Base-by-base conservation (phyloP, 2,113 vertebrate species). In the Porphyrio hochstetteri region DNA sequence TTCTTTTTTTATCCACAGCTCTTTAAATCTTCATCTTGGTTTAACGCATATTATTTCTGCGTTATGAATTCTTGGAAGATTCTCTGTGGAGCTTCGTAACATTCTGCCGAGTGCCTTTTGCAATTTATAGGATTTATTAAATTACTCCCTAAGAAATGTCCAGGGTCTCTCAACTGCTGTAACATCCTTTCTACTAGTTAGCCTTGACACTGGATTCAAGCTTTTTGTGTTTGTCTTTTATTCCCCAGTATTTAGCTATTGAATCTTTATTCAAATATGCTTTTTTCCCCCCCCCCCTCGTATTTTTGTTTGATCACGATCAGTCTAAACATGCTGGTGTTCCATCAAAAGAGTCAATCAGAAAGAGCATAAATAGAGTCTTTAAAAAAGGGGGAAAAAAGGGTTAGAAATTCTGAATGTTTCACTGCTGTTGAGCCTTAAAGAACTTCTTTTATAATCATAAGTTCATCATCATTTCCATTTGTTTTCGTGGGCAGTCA, bases 11-110 rank as follows among this genome's bases (percentile, higher is more conserved):
- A 55, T 46, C 24, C 28, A 31, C 19, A 86, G 24, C 40, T 93
- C 67, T 93, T 92, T 93, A 92, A 91, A 91, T 92, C 88, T 92
- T 94, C 80, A 70, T 78, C 60, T 78, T 64, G 53, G 48, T 84
- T 84, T 93, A 92, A 76, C 64, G 42, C 29, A 20, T 69, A 69
- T 93, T 88, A 60, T 95, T 82, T 92, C 91, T 86, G 35, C 4
- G 0, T 78, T 92, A 77, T 31, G 65, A 89, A 79, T 91, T 96
- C 83, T 95, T 84, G 67, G 52, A 89, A 86, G 64, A 64, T 86
- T 78, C 83, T 89, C 89, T 70, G 21, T 95, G 81, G 88, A 38
- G 36, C 69, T 91, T 67, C 3, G 4, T 84, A 84, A 91, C 40
- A 77, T 83, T 74, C 59, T 88, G 14, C 65, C 23, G 83, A 25